Evolutionary conservation across 2,113 vertebrate genomes (phyloP).

Genomic region (Turnix velox): DNA sequence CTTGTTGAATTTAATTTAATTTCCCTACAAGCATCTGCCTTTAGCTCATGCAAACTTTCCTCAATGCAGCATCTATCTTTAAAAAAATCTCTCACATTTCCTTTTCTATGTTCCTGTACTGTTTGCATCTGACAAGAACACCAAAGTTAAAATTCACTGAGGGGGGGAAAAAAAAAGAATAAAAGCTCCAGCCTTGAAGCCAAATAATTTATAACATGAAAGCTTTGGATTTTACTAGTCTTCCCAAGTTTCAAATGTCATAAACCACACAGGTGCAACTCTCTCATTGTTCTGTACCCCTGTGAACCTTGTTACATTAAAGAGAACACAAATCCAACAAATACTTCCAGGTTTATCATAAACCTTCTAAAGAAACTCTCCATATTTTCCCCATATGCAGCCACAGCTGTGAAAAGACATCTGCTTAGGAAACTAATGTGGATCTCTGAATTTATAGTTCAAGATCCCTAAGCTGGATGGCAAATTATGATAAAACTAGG

Average conservation of each 20-base stretch:
- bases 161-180: background rate
- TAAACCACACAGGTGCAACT: slow-evolving; percentile 39
- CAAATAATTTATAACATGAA: slow-evolving; percentile 11
- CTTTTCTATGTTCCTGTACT: background rate
- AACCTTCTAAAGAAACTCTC: background rate
- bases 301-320: background rate
- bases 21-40: background rate
- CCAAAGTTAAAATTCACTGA: background rate
- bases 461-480: background rate
- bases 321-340: background rate
- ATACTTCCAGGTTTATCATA: slow-evolving; percentile 35
- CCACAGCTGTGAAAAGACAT: slow-evolving; percentile 54
- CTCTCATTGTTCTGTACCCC: background rate
- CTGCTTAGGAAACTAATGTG: background rate
- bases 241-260: background rate
- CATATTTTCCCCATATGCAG: slow-evolving; percentile 28
- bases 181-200: background rate
- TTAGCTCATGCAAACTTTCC: background rate
- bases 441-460: slow-evolving; percentile 1
- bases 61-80: background rate
- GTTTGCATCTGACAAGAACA: background rate
- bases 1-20: background rate
- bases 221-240: background rate
- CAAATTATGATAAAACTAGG: slow-evolving; percentile 26
- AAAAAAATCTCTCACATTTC: background rate